Evolutionary conservation across 2,113 vertebrate genomes (phyloP).

Genomic region (Sinocyclocheilus anophthalmus): DNA sequence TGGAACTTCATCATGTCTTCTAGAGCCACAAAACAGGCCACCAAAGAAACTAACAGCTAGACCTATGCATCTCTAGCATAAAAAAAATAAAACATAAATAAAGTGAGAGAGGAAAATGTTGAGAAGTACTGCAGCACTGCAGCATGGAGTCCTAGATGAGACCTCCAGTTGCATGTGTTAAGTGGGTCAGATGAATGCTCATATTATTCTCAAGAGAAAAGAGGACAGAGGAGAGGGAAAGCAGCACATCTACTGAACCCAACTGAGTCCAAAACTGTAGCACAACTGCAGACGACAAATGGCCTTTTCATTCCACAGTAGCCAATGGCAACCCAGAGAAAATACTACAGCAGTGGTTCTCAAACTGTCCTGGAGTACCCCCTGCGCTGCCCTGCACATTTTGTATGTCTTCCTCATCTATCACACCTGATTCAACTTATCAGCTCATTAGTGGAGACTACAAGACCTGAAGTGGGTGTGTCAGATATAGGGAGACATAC

Average conservation of each 20-base stretch:
- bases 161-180: conserved; percentile 57
- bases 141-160: conserved; percentile 43
- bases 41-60: not conserved
- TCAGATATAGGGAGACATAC: no score
- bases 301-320: conserved; percentile 3
- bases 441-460: no score
- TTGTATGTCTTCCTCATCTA: no score
- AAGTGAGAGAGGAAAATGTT: not conserved
- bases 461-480: no score
- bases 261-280: not conserved
- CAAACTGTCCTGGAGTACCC: no score
- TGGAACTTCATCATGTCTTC: not conserved
- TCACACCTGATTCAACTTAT: no score
- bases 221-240: conserved; percentile 5
- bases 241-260: conserved; percentile 9
- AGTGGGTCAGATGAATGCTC: conserved; percentile 67
- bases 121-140: not conserved
- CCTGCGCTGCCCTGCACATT: no score
- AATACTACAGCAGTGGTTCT: not conserved
- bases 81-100: not conserved
- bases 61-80: not conserved
- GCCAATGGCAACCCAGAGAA: not conserved
- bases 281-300: conserved; percentile 7
- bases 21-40: not conserved
- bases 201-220: conserved; percentile 41